A percentile compares a stretch with the other conserved stretches of the same genome.
Evolutionary conservation across 2,797 vertebrate genomes (phyloP).

Genomic region (Onychomys arenicola): DNA sequence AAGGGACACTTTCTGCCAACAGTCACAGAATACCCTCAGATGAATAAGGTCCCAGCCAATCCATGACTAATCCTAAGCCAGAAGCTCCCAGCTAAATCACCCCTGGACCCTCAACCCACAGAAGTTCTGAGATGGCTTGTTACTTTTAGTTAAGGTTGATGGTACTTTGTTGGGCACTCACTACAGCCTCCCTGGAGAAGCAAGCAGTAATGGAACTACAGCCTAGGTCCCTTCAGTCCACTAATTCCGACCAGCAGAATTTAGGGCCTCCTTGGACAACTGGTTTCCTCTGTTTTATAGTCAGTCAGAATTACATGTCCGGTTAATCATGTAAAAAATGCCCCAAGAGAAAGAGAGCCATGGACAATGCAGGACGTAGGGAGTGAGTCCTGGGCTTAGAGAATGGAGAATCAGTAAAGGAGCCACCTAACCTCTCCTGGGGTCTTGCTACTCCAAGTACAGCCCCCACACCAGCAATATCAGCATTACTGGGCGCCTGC

Average conservation of each 20-base stretch:
- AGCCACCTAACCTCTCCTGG: not conserved
- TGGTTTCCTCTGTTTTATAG: constrained; percentile 12
- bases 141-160: not conserved
- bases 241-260: constrained; percentile 22
- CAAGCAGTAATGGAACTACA: not conserved
- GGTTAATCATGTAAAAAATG: not conserved
- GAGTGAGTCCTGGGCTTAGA: not conserved
- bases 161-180: not conserved
- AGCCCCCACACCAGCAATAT: not conserved
- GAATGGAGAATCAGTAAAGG: not conserved
- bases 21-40: not conserved
- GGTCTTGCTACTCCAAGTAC: not conserved
- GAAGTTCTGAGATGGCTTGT: not conserved
- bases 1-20: not conserved
- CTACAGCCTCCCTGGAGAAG: not conserved
- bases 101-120: not conserved
- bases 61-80: not conserved
- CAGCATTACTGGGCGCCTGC: not conserved
- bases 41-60: not conserved
- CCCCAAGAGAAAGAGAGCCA: not conserved
- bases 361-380: not conserved
- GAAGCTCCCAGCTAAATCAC: not conserved
- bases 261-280: not conserved
- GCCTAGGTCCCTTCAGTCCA: constrained; percentile 26
- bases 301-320: not conserved